phyloP scores from a whole-genome alignment of 1,140 invertebrate species.

The Brachystomella parvula region DNA sequence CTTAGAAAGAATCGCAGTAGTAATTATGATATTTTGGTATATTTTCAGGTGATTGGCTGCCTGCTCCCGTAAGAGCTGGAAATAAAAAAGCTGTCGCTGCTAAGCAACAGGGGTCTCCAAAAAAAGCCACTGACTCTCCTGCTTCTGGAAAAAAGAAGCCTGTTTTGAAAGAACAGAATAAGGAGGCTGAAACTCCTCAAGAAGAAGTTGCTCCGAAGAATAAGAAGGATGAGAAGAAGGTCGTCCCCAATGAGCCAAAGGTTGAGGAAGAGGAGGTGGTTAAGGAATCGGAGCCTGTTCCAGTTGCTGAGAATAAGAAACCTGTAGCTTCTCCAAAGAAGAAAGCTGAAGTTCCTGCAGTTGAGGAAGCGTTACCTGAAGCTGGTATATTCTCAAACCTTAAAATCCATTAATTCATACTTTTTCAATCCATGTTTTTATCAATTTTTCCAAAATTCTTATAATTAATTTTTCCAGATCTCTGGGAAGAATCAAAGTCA shows the following conservation, averaged over 20 bases:
- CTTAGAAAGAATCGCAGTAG: no score
- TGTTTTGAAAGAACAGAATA: background rate
- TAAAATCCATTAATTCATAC: no score
- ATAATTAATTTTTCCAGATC: constrained; percentile 1
- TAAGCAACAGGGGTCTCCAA: background rate
- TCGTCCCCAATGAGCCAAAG: background rate
- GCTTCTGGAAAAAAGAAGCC: background rate
- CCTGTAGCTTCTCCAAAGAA: no score
- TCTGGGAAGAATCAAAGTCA: constrained; percentile 7
- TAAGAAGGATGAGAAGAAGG: background rate
- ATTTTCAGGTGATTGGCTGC: background rate
- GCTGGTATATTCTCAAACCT: no score
- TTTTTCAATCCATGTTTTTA: no score
- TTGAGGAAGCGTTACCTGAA: no score
- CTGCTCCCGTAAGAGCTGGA: background rate
- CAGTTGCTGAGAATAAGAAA: background rate
- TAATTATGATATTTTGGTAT: no score
- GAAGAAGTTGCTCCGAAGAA: background rate
- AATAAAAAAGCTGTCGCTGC: background rate
- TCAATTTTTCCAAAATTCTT: no score
- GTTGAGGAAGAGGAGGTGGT: background rate
- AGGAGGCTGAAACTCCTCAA: background rate
- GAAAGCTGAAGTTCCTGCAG: no score
- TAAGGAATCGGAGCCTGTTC: background rate
- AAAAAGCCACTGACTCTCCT: background rate